A percentile compares a stretch with the other conserved stretches of the same genome.
Evolutionary conservation across 35 echinoderm and acorn worm genomes (phyloP).

Genomic region (Hemicentrotus pulcherrimus): DNA sequence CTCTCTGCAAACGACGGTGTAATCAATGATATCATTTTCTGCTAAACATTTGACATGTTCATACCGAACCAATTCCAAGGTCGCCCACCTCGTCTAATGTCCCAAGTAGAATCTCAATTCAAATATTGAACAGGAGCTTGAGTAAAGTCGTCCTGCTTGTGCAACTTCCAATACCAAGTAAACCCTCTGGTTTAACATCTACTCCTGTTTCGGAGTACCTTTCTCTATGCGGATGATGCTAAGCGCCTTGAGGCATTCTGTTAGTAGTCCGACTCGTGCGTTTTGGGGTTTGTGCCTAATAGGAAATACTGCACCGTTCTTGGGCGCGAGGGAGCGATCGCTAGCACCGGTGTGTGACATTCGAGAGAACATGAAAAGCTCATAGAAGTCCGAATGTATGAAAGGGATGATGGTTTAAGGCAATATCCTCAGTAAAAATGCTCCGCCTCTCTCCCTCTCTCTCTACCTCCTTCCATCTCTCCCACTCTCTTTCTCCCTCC

Average conservation of each 20-base stretch:
- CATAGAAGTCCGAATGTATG: background rate
- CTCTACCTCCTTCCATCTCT: background rate
- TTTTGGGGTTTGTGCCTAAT: background rate
- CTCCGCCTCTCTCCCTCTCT: background rate
- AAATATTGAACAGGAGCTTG: background rate
- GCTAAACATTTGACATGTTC: background rate
- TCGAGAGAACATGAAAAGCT: background rate
- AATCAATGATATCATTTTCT: background rate
- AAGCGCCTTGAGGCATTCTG: background rate
- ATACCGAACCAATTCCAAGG: background rate
- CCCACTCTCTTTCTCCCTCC: background rate
- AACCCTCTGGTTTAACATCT: background rate
- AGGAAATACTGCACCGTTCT: background rate
- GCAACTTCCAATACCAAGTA: background rate
- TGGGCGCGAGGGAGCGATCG: background rate
- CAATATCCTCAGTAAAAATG: background rate
- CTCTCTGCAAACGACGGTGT: background rate
- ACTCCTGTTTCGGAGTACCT: background rate
- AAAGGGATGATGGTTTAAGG: background rate
- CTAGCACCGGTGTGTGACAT: background rate
- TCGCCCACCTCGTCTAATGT: background rate
- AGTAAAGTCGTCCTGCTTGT: background rate
- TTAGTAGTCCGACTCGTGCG: background rate
- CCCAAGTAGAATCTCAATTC: background rate
- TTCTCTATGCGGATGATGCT: background rate